A percentile compares a stretch with the other conserved stretches of the same genome.
Conservation (phyloP, 2,797 vertebrate species). For the Cynodonichthys magdalenae region DNA sequence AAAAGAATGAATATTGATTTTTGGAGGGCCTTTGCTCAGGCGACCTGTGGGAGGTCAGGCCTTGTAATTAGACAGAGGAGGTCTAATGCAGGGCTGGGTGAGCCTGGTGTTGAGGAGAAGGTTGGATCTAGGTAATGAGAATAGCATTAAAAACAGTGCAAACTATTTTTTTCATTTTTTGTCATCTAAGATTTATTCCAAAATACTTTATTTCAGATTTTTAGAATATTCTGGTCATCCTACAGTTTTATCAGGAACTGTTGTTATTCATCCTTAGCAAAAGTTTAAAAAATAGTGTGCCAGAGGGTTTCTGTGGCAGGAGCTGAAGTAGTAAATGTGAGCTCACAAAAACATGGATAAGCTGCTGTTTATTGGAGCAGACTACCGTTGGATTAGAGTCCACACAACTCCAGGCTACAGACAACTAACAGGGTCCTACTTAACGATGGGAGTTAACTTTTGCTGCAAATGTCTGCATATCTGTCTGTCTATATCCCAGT, state of each 20-base stretch:
- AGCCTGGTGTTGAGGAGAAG: conserved; percentile 26
- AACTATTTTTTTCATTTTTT: conserved; percentile 15
- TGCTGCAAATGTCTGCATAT: conserved; percentile 27
- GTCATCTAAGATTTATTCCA: conserved; percentile 1
- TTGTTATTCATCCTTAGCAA: conserved; percentile 3
- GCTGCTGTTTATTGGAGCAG: conserved; percentile 62
- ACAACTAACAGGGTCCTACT: conserved; percentile 38
- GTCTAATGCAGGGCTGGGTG: conserved; percentile 55
- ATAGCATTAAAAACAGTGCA: background rate
- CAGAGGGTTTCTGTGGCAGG: conserved; percentile 37
- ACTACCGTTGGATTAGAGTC: conserved; percentile 56
- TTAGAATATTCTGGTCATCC: background rate
- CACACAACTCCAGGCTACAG: conserved; percentile 55
- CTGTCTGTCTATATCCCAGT: conserved; percentile 22
- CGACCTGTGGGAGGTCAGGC: conserved; percentile 85
- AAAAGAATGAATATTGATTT: conserved; percentile 90
- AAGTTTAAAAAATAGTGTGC: conserved; percentile 33
- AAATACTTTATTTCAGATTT: background rate
- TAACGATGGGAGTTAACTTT: conserved; percentile 49
- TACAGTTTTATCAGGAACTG: conserved; percentile 22
- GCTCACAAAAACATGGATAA: conserved; percentile 60
- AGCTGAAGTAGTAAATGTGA: conserved; percentile 52
- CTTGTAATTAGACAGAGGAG: conserved; percentile 82
- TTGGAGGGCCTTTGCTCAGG: conserved; percentile 74
- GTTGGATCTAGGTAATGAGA: conserved; percentile 18